These are phyloP conservation scores for Drosophila nebulosa DNA, from an alignment of 1,140 invertebrate genomes.

Conservation along the genomic window DNA sequence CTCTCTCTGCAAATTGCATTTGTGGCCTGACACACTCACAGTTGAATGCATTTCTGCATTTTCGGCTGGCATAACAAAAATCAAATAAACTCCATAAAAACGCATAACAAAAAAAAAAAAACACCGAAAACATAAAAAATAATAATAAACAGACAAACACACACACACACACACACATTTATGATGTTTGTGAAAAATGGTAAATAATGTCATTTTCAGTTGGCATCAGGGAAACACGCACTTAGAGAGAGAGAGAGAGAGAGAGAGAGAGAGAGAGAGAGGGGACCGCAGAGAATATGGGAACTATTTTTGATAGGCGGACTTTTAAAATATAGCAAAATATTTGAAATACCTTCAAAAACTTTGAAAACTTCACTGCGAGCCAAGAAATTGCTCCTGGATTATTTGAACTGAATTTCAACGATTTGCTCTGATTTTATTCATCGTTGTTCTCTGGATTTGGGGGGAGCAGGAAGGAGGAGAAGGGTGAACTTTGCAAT, in stretches of 20 bases:
- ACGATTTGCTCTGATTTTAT: too few relatives aligned
- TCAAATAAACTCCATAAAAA: conserved; percentile 52
- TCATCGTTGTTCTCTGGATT: too few relatives aligned
- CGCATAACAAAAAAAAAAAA: neutral
- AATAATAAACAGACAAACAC: neutral
- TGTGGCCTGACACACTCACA: conserved; percentile 73
- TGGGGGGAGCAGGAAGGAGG: too few relatives aligned
- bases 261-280: neutral
- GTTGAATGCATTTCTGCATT: conserved; percentile 59
- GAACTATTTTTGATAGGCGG: neutral
- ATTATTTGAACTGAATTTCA: too few relatives aligned
- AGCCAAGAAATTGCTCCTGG: too few relatives aligned
- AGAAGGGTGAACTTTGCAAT: too few relatives aligned
- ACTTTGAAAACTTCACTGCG: neutral
- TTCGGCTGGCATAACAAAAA: conserved; percentile 41
- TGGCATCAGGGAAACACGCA: neutral
- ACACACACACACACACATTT: neutral
- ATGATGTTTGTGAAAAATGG: neutral
- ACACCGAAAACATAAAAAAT: neutral
- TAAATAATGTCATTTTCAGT: conserved; percentile 7
- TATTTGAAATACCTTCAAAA: neutral
- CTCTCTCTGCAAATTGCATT: conserved; percentile 63
- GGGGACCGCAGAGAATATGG: neutral
- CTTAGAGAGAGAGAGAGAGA: neutral
- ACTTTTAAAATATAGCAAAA: neutral